phyloP scores from a whole-genome alignment of 2,888 invertebrate genomes.

The Halictus quadricinctus region DNA sequence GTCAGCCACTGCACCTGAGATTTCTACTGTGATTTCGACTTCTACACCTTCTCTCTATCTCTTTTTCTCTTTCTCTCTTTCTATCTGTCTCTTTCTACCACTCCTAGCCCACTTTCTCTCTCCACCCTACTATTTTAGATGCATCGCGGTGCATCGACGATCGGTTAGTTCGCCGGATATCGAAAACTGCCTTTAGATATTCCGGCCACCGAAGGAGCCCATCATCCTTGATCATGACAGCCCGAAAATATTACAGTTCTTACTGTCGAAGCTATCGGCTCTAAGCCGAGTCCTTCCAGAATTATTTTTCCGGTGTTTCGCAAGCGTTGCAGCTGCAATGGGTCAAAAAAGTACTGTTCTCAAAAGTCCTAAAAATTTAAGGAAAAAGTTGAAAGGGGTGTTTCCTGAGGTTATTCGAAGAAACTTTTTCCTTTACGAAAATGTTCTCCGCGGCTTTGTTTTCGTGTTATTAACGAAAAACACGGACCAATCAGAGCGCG shows the following conservation, averaged over 20 bases:
- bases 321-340: too few relatives aligned
- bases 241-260: not conserved
- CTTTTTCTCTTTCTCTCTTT: slow-evolving; percentile 49
- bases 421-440: too few relatives aligned
- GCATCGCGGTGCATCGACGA: slow-evolving; percentile 26
- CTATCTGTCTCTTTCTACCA: slow-evolving; percentile 11
- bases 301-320: too few relatives aligned
- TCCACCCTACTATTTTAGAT: not conserved
- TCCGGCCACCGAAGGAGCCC: slow-evolving; percentile 27
- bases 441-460: too few relatives aligned
- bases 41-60: slow-evolving; percentile 23
- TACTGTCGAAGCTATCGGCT: not conserved
- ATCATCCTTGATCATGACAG: slow-evolving; percentile 45
- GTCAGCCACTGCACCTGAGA: slow-evolving; percentile 79
- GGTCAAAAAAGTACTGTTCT: too few relatives aligned
- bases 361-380: too few relatives aligned
- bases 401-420: too few relatives aligned
- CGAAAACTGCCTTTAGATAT: slow-evolving; percentile 49
- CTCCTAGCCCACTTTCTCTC: not conserved
- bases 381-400: too few relatives aligned
- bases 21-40: slow-evolving; percentile 52
- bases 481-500: too few relatives aligned
- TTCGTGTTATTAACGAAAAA: too few relatives aligned
- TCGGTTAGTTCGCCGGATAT: slow-evolving; percentile 58
- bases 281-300: not conserved